These are phyloP conservation scores for Holothuria leucospilota DNA, from an alignment of 53 echinoderm and acorn worm species.

Conservation along the genomic window DNA sequence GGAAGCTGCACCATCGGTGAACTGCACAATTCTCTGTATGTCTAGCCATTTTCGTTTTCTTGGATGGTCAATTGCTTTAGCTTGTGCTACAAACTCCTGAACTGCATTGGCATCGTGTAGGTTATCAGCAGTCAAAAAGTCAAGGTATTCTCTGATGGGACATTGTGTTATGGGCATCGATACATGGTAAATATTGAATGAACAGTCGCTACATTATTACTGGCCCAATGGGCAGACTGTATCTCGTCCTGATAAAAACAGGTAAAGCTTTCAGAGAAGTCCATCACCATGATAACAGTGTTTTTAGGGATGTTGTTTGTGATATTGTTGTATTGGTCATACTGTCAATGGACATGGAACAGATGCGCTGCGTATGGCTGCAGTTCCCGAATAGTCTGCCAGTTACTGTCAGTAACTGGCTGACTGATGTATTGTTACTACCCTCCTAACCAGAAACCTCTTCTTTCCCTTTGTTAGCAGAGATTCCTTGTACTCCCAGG, in stretches of 20 bases:
- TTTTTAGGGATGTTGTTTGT: conserved; percentile 44
- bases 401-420: no score
- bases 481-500: conserved; percentile 40
- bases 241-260: conserved; percentile 55
- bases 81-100: conserved; percentile 46
- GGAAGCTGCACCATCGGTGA: conserved; percentile 57
- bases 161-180: conserved; percentile 48
- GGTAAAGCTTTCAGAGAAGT: conserved; percentile 34
- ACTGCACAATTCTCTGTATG: conserved; percentile 62
- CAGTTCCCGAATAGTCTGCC: not conserved
- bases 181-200: conserved; percentile 73
- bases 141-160: conserved; percentile 55
- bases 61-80: conserved; percentile 30
- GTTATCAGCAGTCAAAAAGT: conserved; percentile 63
- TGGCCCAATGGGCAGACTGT: conserved; percentile 55
- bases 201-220: conserved; percentile 58
- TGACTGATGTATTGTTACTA: not conserved
- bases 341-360: conserved; percentile 43
- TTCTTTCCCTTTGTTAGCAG: conserved; percentile 25
- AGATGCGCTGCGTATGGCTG: conserved; percentile 29
- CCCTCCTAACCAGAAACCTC: conserved; percentile 22
- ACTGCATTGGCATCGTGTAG: conserved; percentile 64
- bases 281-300: conserved; percentile 43
- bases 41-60: conserved; percentile 42
- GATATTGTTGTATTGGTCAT: conserved; percentile 37